Base-by-base conservation (phyloP, 2,797 vertebrate genomes). In the Sylvia borin region DNA sequence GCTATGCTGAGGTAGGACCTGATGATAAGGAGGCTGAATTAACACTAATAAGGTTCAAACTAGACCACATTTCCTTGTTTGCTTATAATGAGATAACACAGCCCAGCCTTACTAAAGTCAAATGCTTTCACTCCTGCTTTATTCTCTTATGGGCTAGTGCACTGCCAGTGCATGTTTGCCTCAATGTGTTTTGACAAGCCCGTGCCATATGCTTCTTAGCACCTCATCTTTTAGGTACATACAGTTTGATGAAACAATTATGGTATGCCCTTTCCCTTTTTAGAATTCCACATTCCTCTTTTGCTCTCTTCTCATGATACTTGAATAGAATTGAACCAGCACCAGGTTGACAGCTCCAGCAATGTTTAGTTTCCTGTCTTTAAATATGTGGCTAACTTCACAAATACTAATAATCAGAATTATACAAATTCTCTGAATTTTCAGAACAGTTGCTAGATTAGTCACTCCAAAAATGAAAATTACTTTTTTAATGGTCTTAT, bases 171-270 rank as follows among this genome's bases (percentile, higher is more conserved):
- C 29, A 25, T 11, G 31, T 58, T 72, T 95, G 73, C 27, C 40
- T 53, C 2, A 0, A 54, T 51, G 83, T 92, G 62, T 92, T 95
- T 94, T 88, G 91, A 94, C 91, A 95, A 94, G 83, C 25, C 70
- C 58, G 43, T 62, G 70, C 4, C 75, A 36, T 50, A 50, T 36
- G 16, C 27, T 93, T 86, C 83, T 96, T 43, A 81, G 54, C 76
- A 93, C 83, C 20, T 96, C 88, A 92, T 95, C 70, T 88, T 92
- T 90, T 90, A 77, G 50, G 38, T 68, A n/a, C 47, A 68, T 47
- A 77, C 19, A 90, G 7, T 86, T 81, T 51, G n/a, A 40, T 58
- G 55, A 85, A 92, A 85, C 27, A 90, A 91, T 76, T 83, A 65
- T 26, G 31, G 72, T 71, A 74, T 43, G 4, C 47, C 42, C 34